phyloP scores from a whole-genome alignment of 2,888 invertebrate genomes.

The Rhamphomyia laevipes region DNA sequence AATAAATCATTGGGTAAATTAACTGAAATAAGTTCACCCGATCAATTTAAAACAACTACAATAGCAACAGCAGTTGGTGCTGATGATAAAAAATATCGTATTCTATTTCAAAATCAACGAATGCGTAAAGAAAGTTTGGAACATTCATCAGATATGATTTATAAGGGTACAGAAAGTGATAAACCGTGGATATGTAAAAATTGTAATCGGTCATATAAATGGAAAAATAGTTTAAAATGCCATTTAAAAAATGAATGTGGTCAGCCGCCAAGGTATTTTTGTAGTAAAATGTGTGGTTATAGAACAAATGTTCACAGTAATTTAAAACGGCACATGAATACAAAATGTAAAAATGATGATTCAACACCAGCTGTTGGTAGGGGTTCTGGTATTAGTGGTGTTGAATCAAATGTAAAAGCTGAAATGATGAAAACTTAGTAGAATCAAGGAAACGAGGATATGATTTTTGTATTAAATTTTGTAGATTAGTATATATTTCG shows the following conservation, averaged over 20 bases:
- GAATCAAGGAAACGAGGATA: no score
- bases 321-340: slow-evolving; percentile 37
- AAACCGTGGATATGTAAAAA: slow-evolving; percentile 47
- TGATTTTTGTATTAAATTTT: no score
- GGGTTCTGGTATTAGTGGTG: no score
- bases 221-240: slow-evolving; percentile 59
- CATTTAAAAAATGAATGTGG: slow-evolving; percentile 58
- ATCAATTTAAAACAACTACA: slow-evolving; percentile 9
- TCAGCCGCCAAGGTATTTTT: slow-evolving; percentile 41
- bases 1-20: not conserved
- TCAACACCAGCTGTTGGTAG: no score
- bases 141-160: slow-evolving; percentile 38
- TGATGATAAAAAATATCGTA: slow-evolving; percentile 35
- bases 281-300: slow-evolving; percentile 38
- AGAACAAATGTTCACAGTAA: slow-evolving; percentile 39
- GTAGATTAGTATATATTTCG: no score
- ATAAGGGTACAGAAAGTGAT: slow-evolving; percentile 33
- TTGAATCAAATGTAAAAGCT: no score
- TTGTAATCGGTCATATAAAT: slow-evolving; percentile 62
- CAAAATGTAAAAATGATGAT: slow-evolving; percentile 31
- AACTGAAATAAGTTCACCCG: not conserved
- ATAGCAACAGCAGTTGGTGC: slow-evolving; percentile 22
- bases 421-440: no score
- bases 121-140: slow-evolving; percentile 36
- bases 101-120: slow-evolving; percentile 35